Conservation (phyloP, 2,113 vertebrate species). For the Carlito syrichta region DNA sequence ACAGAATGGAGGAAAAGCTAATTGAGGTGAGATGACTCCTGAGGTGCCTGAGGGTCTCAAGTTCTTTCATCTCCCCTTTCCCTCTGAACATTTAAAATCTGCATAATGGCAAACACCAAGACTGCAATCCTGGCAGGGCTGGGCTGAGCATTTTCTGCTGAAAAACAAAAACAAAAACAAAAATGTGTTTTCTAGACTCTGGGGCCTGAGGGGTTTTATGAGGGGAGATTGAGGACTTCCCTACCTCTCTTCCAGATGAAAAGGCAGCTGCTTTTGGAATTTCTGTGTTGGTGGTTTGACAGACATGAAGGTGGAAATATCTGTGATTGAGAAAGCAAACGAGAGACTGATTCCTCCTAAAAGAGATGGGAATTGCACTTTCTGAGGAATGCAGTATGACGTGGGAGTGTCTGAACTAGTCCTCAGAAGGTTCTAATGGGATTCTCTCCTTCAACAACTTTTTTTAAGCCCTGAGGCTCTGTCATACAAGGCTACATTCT, state of each 20-base stretch:
- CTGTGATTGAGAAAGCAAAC: conserved; percentile 55
- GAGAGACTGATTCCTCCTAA: conserved; percentile 42
- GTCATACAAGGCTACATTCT: conserved; percentile 9
- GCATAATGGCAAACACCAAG: conserved; percentile 52
- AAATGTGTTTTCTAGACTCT: conserved; percentile 29
- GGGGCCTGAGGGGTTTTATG: background rate
- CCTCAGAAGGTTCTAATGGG: conserved; percentile 45
- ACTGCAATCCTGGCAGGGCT: conserved; percentile 22
- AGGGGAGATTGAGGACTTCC: background rate
- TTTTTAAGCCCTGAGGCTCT: conserved; percentile 44
- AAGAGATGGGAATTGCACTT: conserved; percentile 42
- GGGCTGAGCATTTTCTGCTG: conserved; percentile 38
- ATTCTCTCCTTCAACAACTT: conserved; percentile 53
- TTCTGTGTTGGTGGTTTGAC: conserved; percentile 49
- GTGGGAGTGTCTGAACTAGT: conserved; percentile 45
- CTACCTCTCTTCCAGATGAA: conserved; percentile 25
- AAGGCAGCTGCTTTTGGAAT: conserved; percentile 57
- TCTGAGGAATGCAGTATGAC: conserved; percentile 31
- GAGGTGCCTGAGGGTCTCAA: conserved; percentile 35
- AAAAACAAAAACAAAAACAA: no score
- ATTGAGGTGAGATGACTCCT: conserved; percentile 44
- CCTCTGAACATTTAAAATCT: conserved; percentile 55
- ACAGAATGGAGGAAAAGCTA: conserved; percentile 36
- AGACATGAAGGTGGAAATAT: conserved; percentile 36
- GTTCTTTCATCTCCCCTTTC: conserved; percentile 56